Conservation (phyloP, 1,140 invertebrate species). For the Philotrypesis tridentata region DNA sequence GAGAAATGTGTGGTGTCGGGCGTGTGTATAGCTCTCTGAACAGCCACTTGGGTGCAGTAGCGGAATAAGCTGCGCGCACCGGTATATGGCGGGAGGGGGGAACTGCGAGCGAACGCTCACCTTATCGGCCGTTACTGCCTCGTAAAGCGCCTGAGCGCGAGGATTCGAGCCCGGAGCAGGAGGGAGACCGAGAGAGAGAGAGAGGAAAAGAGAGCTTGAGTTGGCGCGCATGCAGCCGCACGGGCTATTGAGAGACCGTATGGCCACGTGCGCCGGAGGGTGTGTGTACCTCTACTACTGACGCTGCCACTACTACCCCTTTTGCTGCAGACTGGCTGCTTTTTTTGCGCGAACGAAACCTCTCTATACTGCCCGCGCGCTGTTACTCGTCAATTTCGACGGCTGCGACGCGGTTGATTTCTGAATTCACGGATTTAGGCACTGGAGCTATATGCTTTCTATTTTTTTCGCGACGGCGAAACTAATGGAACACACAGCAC, state of each 20-base stretch:
- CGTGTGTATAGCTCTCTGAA: slow-evolving; percentile 59
- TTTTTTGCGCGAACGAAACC: slow-evolving; percentile 9
- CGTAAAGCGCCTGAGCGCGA: slow-evolving; percentile 67
- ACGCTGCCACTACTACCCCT: background rate
- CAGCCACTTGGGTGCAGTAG: slow-evolving; percentile 72
- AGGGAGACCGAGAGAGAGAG: too few relatives aligned
- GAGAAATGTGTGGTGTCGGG: slow-evolving; percentile 25
- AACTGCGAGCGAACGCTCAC: slow-evolving; percentile 63
- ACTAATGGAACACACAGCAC: background rate
- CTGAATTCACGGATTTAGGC: too few relatives aligned
- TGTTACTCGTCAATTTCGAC: slow-evolving; percentile 7
- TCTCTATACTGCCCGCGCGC: background rate
- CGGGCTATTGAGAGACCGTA: background rate
- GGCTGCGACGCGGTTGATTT: background rate
- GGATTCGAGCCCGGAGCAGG: slow-evolving; percentile 35
- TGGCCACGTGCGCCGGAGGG: background rate
- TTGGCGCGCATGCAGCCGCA: background rate
- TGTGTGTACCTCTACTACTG: background rate
- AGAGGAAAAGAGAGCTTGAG: background rate
- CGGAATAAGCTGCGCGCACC: slow-evolving; percentile 66
- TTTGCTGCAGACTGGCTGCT: background rate
- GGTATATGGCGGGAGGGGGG: slow-evolving; percentile 41
- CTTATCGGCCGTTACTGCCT: slow-evolving; percentile 75
- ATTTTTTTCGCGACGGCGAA: background rate
- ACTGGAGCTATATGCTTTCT: background rate